Conservation (phyloP, 2,888 invertebrate species). For the Unio delphinus region DNA sequence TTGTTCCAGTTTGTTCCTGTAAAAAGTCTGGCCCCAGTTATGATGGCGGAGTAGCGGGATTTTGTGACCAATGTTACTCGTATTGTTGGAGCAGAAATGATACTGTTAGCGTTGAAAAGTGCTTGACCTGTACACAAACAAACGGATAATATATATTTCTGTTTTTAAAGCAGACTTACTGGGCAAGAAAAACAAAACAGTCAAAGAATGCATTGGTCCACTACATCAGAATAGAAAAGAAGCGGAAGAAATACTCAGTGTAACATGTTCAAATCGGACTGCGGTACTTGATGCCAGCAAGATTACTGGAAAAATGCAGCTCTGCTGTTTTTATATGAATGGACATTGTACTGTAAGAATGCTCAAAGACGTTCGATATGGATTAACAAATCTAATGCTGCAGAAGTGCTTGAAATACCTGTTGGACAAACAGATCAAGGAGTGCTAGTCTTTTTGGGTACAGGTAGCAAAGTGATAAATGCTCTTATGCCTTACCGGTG, state of each 20-base stretch:
- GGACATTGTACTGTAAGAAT: constrained; percentile 6
- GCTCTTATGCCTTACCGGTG: constrained; percentile 51
- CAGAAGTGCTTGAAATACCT: constrained; percentile 27
- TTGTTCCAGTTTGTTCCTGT: too few species aligned
- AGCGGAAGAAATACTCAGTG: constrained; percentile 34
- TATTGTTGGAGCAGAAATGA: too few species aligned
- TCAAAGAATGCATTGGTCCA: constrained; percentile 4
- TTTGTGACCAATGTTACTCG: too few species aligned
- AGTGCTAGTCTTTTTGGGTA: constrained; percentile 39
- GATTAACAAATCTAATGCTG: constrained; percentile 15
- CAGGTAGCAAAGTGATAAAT: constrained; percentile 39
- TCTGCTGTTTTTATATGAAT: constrained; percentile 32
- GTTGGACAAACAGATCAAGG: constrained; percentile 23
- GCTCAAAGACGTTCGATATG: constrained; percentile 9
- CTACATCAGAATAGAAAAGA: constrained; percentile 38
- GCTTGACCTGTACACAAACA: too few species aligned
- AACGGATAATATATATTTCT: too few species aligned
- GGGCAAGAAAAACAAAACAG: too few species aligned
- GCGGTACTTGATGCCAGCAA: constrained; percentile 47
- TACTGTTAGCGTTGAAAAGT: too few species aligned
- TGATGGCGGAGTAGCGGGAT: too few species aligned
- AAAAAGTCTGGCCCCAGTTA: too few species aligned
- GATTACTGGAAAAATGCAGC: constrained; percentile 37
- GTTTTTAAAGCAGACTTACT: too few species aligned
- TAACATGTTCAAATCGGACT: constrained; percentile 21